Evolutionary conservation across 2,113 vertebrate species (phyloP).

Genomic region (Elgaria multicarinata): DNA sequence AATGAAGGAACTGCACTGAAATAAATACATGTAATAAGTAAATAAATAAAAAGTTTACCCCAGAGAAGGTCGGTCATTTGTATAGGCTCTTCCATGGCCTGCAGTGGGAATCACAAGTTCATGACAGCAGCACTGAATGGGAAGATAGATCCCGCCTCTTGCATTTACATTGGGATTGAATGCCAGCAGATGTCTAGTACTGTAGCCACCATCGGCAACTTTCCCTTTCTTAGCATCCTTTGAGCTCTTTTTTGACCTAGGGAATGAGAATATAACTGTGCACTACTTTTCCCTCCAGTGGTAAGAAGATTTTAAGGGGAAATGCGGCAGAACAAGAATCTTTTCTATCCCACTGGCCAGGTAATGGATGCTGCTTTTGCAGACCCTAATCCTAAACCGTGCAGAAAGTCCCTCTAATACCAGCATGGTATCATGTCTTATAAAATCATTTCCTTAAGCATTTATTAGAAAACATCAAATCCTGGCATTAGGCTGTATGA

Average conservation of each 20-base stretch:
- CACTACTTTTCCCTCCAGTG: neutral
- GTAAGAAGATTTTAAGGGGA: neutral
- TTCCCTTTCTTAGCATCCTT: neutral
- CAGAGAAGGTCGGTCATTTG: neutral
- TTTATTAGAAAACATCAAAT: neutral
- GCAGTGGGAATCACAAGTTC: neutral
- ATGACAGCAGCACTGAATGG: neutral
- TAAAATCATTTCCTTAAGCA: neutral
- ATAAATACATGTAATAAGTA: too few species aligned
- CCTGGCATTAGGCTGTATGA: neutral
- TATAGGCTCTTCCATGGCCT: neutral
- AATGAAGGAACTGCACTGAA: too few species aligned
- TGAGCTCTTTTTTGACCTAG: neutral
- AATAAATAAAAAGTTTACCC: neutral
- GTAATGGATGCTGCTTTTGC: neutral
- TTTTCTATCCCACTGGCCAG: neutral
- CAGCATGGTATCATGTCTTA: neutral
- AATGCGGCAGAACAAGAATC: neutral
- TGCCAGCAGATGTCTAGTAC: neutral
- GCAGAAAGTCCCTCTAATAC: neutral
- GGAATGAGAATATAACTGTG: neutral
- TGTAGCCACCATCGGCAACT: neutral
- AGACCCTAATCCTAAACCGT: neutral
- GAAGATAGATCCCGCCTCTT: too few species aligned
- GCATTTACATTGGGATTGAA: neutral